These are phyloP conservation scores for Eolophus roseicapilla DNA, from an alignment of 2,113 vertebrate genomes.

Conservation along the genomic window DNA sequence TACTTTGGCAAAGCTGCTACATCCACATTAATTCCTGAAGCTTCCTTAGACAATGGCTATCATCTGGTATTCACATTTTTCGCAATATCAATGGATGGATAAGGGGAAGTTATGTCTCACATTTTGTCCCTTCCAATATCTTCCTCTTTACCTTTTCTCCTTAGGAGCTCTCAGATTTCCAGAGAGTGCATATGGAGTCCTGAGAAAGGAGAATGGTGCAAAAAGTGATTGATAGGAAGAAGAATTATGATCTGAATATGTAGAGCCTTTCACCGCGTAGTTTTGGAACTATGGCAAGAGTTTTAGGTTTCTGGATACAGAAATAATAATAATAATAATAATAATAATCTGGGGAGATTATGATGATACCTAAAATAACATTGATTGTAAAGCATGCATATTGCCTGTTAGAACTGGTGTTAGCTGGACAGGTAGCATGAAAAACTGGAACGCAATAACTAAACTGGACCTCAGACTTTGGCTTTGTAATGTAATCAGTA, in stretches of 20 bases:
- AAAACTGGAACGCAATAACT: neutral
- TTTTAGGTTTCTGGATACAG: neutral
- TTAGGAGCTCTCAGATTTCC: neutral
- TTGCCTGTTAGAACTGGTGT: neutral
- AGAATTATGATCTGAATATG: neutral
- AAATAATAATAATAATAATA: neutral
- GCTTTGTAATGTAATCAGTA: neutral
- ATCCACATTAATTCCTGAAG: neutral
- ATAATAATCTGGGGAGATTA: neutral
- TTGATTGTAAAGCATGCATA: neutral
- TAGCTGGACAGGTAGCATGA: neutral
- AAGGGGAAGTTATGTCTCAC: fast-evolving
- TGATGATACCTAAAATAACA: neutral
- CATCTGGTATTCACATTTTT: neutral
- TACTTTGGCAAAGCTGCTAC: neutral
- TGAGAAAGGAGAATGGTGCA: neutral
- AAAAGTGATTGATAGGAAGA: neutral
- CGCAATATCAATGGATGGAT: neutral
- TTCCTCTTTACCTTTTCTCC: neutral
- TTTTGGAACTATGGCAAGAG: neutral
- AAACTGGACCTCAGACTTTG: neutral
- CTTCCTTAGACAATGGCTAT: neutral
- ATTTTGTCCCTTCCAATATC: neutral
- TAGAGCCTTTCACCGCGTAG: neutral
- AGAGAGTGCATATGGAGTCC: neutral